phyloP scores from a whole-genome alignment of 2,113 vertebrate species.

The Gracilinanus agilis region DNA sequence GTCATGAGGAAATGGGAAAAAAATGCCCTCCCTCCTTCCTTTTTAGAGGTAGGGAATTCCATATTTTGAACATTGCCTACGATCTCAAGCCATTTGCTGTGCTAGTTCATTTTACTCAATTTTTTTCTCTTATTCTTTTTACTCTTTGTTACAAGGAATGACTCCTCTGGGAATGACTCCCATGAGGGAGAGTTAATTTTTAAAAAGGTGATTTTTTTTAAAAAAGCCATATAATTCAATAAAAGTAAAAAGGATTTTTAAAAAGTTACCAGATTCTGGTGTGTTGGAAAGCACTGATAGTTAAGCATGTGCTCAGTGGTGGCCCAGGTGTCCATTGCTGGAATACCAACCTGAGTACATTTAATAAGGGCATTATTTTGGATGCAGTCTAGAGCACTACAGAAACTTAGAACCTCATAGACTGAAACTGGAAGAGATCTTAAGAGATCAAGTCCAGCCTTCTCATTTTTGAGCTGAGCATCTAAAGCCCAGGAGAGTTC shows the following conservation, averaged over 20 bases:
- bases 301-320: not conserved
- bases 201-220: not conserved
- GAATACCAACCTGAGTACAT: not conserved
- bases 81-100: not conserved
- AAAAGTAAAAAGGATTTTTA: not conserved
- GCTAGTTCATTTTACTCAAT: not conserved
- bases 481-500: not conserved
- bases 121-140: not conserved
- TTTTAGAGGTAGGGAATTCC: not conserved
- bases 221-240: not conserved
- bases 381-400: not conserved
- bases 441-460: not conserved
- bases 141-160: not conserved
- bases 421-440: not conserved
- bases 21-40: not conserved
- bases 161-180: not conserved
- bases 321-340: not conserved
- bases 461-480: not conserved
- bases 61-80: not conserved
- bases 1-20: not conserved
- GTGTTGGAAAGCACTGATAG: not conserved
- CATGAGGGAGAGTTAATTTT: not conserved
- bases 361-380: not conserved
- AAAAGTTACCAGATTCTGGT: not conserved
- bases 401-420: not conserved